Base-by-base conservation (phyloP, 1,140 invertebrate species). In the Drosophila melanogaster region DNA sequence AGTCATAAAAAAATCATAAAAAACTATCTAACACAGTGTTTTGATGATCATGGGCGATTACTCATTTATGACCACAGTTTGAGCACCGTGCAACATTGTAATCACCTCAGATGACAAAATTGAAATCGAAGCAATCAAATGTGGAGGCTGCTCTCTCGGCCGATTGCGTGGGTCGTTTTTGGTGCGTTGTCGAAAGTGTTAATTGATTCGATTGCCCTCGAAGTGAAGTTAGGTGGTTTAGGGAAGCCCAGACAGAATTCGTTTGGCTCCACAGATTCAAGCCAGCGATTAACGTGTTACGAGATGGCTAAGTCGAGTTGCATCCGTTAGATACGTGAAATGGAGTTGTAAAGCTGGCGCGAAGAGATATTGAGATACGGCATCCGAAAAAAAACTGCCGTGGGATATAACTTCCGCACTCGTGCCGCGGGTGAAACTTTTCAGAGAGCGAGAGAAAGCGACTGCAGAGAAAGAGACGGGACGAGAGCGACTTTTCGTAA, bases 401-500 rank as follows among this genome's bases (percentile, higher is more conserved):
- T 87, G 84, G 80, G 85, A 89, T 89, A 89, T 89, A 89, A 90
- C 84, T 89, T 89, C 84, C 84, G 85, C 69, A 90, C 77, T 89
- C 79, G 80, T 84, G 85, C 77, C 80, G 19, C 59, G 81, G 72
- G 84, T 78, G 80, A 80, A 74, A 80, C 76, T 79, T 72, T 64
- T 40, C 19, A 22, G 49, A 56, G 60, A 56, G 59, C 44, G 43
- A 43, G 71, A 66, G 72, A 56, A 64, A 57, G 71, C 26, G 67
- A 44, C 41, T 76, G 57, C 33, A 53, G 69, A 38, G 44, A 35
- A 50, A 37, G 44, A 62, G 57, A 41, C 35, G 43, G 10, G 44
- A 35, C 47, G 44, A 50, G 65, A 71, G 64, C 71, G 57, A 67
- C 87, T 79, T 87, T 84, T 89, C 85, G 84, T 89, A 90, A 90